These are phyloP conservation scores for Parazoanthus swiftii DNA, from an alignment of 92 coral and sea anemone genomes.

Conservation along the genomic window DNA sequence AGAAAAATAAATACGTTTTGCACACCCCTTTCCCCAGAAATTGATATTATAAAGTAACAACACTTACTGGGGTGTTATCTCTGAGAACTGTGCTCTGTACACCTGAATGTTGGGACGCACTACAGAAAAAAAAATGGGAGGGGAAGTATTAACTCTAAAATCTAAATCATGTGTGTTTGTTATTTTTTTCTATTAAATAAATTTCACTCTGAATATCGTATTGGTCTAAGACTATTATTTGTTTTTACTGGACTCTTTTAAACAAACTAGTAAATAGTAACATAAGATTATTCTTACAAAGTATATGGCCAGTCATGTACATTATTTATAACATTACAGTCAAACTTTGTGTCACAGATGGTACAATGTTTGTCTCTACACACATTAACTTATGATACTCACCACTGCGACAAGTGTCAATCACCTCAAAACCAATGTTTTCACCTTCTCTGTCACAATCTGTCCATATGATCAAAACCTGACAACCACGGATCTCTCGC, in stretches of 20 bases:
- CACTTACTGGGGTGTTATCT: constrained; percentile 95
- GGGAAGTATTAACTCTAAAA: not conserved
- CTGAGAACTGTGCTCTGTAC: constrained; percentile 95
- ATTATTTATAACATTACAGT: not conserved
- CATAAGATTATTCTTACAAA: too few species aligned
- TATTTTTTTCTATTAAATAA: too few species aligned
- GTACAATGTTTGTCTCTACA: not conserved
- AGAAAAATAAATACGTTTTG: not conserved
- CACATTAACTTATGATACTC: constrained; percentile 6
- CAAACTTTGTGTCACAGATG: not conserved
- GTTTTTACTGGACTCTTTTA: too few species aligned
- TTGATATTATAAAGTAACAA: not conserved
- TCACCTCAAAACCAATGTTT: constrained; percentile 94
- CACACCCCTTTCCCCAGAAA: not conserved
- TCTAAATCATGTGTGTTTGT: too few species aligned
- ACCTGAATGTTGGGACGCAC: constrained; percentile 80
- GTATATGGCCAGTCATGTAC: too few species aligned
- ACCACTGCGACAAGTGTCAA: constrained; percentile 78
- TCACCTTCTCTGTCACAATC: constrained; percentile 99
- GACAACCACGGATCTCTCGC: constrained; percentile 83
- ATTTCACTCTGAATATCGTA: too few species aligned
- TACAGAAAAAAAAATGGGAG: constrained; percentile 10
- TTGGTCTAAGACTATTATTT: too few species aligned
- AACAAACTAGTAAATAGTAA: too few species aligned
- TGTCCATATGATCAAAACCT: constrained; percentile 91